A percentile compares a stretch with the other conserved stretches of the same genome.
phyloP scores from a whole-genome alignment of 2,888 invertebrate species.

The Acholoe squamosa region DNA sequence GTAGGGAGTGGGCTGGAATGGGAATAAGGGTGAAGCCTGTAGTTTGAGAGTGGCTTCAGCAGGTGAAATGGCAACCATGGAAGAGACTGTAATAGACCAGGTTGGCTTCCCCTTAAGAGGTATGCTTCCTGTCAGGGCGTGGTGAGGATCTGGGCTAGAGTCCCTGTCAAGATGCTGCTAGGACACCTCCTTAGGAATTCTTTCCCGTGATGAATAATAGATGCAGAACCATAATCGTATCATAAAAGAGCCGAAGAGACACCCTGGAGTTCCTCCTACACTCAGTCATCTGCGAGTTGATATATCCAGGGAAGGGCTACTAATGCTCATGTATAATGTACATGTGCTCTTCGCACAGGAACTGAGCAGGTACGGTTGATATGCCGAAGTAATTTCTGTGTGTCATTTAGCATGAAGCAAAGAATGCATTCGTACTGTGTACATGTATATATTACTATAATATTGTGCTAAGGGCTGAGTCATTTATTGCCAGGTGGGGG shows the following conservation, averaged over 20 bases:
- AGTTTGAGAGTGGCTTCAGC: neutral
- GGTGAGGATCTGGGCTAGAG: no score
- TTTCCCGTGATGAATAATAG: neutral
- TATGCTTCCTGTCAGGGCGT: no score
- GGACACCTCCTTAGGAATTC: neutral
- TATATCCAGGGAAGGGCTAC: neutral
- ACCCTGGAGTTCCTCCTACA: neutral
- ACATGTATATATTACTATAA: no score
- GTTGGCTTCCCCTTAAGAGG: neutral
- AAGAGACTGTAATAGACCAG: neutral
- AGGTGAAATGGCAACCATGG: neutral
- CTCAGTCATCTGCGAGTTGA: neutral
- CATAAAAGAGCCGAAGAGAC: neutral
- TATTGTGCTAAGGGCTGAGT: no score
- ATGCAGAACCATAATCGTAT: slow-evolving; percentile 20
- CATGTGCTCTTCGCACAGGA: neutral
- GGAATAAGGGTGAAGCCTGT: neutral
- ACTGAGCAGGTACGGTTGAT: no score
- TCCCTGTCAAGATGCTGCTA: neutral
- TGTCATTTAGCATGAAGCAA: no score
- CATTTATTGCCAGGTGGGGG: no score
- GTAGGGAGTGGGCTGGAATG: neutral
- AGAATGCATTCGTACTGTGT: no score
- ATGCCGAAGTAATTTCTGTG: no score
- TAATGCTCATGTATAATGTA: neutral